phyloP scores from a whole-genome alignment of 2,113 vertebrate species.

The Egretta garzetta region DNA sequence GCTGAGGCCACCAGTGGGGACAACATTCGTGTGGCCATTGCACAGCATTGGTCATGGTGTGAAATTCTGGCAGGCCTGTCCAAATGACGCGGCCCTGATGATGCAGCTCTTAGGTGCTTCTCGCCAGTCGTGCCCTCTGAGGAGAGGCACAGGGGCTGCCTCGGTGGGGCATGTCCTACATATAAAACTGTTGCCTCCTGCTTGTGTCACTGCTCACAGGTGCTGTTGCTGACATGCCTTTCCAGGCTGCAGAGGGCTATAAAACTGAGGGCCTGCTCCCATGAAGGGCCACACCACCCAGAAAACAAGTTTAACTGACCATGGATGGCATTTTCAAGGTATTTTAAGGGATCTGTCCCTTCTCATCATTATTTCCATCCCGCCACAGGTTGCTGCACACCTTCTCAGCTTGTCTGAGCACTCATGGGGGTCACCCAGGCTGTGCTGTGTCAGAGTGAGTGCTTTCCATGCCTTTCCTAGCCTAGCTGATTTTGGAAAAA shows the following conservation, averaged over 20 bases:
- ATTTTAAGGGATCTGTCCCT: neutral
- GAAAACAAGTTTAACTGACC: neutral
- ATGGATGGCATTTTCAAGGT: neutral
- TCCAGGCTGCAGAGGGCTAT: neutral
- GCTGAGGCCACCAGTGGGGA: neutral
- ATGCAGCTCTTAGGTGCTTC: neutral
- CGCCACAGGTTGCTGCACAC: neutral
- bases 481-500: neutral
- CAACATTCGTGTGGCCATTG: fast-evolving
- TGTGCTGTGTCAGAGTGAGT: neutral
- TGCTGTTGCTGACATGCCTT: neutral
- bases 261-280: neutral
- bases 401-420: neutral
- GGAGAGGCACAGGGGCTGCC: neutral
- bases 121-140: neutral
- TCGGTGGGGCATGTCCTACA: fast-evolving
- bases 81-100: neutral
- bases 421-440: neutral
- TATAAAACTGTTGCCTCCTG: fast-evolving
- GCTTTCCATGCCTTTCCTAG: neutral
- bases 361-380: neutral
- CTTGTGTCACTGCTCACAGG: neutral
- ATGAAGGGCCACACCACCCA: neutral
- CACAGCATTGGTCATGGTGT: neutral
- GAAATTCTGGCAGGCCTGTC: neutral